A percentile compares a stretch with the other conserved stretches of the same genome.
These are phyloP conservation scores for Luperina nickerlii DNA, from an alignment of 2,888 invertebrate genomes.

Conservation along the genomic window DNA sequence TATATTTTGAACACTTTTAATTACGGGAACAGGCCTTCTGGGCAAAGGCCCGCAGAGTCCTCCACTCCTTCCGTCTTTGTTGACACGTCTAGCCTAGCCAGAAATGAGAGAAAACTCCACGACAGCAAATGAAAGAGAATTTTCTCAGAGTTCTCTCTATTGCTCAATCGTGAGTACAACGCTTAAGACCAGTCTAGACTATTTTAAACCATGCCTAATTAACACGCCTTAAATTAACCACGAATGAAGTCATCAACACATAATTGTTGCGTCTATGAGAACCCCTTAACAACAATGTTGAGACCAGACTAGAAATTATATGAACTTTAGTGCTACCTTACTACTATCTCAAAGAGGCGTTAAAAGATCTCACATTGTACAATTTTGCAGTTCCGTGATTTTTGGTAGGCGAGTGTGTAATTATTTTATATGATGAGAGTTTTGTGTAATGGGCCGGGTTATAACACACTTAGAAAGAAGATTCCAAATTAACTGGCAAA, in stretches of 20 bases:
- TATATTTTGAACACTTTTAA: too few relatives aligned
- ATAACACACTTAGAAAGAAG: background rate
- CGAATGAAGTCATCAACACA: constrained; percentile 44
- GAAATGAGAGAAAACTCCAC: background rate
- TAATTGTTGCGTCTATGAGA: constrained; percentile 43
- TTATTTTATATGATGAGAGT: constrained; percentile 42
- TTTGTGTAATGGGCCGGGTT: constrained; percentile 16
- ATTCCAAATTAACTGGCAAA: background rate
- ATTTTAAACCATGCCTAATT: constrained; percentile 35
- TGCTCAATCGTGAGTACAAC: background rate
- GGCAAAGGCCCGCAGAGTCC: background rate
- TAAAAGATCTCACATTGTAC: constrained; percentile 38
- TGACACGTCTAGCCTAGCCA: too few relatives aligned
- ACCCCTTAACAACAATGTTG: background rate
- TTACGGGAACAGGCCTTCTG: too few relatives aligned
- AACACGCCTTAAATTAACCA: constrained; percentile 21
- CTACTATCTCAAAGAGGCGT: constrained; percentile 24
- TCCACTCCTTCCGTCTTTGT: background rate
- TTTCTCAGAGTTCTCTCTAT: background rate
- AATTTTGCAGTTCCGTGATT: constrained; percentile 38
- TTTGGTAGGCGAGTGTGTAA: constrained; percentile 16
- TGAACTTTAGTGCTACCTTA: constrained; percentile 31
- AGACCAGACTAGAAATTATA: constrained; percentile 39
- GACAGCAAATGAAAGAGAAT: background rate
- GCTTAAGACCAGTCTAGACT: background rate